Evolutionary conservation across 2,888 invertebrate genomes (phyloP), one percentile per base, ranked within the genome.

Genomic region (Ectemnius continuus): DNA sequence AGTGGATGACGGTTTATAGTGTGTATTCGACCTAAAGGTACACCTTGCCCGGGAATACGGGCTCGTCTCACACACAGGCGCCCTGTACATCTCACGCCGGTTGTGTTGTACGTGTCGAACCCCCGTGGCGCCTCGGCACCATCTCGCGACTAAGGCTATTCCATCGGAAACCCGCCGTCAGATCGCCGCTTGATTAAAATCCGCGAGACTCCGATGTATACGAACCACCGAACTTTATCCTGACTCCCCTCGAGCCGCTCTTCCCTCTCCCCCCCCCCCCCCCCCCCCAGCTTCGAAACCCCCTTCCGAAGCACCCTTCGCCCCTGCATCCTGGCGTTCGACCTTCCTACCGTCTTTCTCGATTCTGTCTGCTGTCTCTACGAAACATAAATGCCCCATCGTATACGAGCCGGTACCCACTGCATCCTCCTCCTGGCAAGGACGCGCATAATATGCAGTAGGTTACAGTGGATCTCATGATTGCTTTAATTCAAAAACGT

Each of bases 181-280:
- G 90, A 89, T 90, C 88, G 87, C 82, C 80, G 83, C 86, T 90
- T 89, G 91, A 91, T 90, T 91, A 90, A 91, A 91, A 91, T 89
- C 88, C 89, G 88, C 88, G 86, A 86, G 84, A 81, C 84, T 85
- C 84, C 88, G 85, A 88, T 88, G 36, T 36, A 88, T 87, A 88
- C 86, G 85, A 88, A 89, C 86, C 86, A 84, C 87, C 88, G 79
- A 89, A 89, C 88, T 89, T 87, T 85, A 85, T 86, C 80, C 86
- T 11, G 36, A 36, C 36, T 67, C 80, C 70, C 66, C 65, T 63
- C 52, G 26, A 60, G 23, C 13, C 58, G 28, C 70, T 23, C n/a
- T n/a, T 70, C 73, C 59, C 57, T 56, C 67, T 70, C 73, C 57
- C 75, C 62, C 71, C 73, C 71, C 62, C 74, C 68, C 45, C 67